Base-by-base conservation (phyloP, 2,113 vertebrate genomes). In the Tringa solitaria region DNA sequence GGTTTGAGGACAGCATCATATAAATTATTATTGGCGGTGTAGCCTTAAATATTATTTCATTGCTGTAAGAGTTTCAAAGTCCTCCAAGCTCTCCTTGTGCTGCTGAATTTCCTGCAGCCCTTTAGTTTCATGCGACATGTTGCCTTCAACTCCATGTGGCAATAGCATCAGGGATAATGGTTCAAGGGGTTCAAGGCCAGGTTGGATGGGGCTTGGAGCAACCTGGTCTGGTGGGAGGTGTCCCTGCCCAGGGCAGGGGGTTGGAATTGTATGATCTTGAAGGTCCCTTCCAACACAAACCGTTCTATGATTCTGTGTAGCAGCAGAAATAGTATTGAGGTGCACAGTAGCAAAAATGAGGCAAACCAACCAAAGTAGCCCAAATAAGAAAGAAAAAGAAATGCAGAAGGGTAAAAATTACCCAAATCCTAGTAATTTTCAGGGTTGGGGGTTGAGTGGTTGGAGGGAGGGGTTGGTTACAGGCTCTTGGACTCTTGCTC, bases 111-210 rank as follows among this genome's bases (percentile, higher is more conserved):
- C 46, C 35, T 75, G 32, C 76, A 60, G 16, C 33, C 61, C 28
- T 41, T 75, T 23, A 9, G 14, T 51, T 80, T 56, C 43, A 3
- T 32, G 8, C 0, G 0, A 12, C 43, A 21, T 0, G 17, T 43
- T 87, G 46, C 20, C 46, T 67, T 79, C 45, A 33, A 13, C 41
- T 46, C 41, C 10, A 1, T 8, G 11, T 39, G 20, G 46, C 10
- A 46, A 46, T 21, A 46, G 46, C 20, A 21, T 5, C 20, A 46
- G 46, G 20, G 46, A 20, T 46, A 9, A 46, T 21, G 46, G 46
- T 46, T 46, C 20, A 19, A 46, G 46, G 46, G 9, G 20, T 46
- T 46, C 46, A 21, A 46, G 46, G 46, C 20, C 20, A 21, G 46
- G 46, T 11, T 46, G 46, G 46, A 46, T 2, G 46, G 46, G 20